Base-by-base conservation (phyloP, 2,113 vertebrate genomes). In the Austrofundulus limnaeus region DNA sequence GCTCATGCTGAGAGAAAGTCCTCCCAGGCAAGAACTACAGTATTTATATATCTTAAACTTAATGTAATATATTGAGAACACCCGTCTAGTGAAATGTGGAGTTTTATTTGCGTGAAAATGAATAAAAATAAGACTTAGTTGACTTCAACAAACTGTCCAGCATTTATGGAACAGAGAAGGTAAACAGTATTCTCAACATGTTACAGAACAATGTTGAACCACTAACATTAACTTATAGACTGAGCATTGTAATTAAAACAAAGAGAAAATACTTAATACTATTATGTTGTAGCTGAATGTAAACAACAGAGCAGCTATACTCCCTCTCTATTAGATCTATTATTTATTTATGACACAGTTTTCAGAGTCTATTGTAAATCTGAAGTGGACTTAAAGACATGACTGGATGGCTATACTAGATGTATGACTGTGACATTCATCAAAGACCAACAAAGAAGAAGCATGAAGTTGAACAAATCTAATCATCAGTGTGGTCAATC, bases 1-100 rank as follows among this genome's bases (percentile, higher is more conserved):
- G 53, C 61, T 85, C 78, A 63, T 61, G 41, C 48, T 66, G 25
- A 62, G 68, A 55, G 25, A 63, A 34, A 65, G 50, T 5, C 54
- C 61, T 57, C 49, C 19, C 47, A 31, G 59, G 71, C 57, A 57
- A 34, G 25, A 48, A 23, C 43, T 5, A n/a, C 34, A 17, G 50
- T 24, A 53, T 56, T 51, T 59, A 47, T 34, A 55, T 55, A 78
- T 53, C 24, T 72, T 41, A 52, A 46, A 53, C 67, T 63, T 60
- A 15, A 72, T 54, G 56, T 64, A 49, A 60, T 37, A 41, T 16
- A 34, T 16, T 14, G n/a, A 34, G 13, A 64, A 47, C 20, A 1
- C 55, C 39, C 13, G 34, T 53, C 5, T 42, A 34, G 17, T 20
- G 9, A 66, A 70, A 69, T n/a, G 17, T 4, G 19, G 14, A 16